Evolutionary conservation across 2,888 invertebrate species (phyloP).

Genomic region (Clostera curtula): DNA sequence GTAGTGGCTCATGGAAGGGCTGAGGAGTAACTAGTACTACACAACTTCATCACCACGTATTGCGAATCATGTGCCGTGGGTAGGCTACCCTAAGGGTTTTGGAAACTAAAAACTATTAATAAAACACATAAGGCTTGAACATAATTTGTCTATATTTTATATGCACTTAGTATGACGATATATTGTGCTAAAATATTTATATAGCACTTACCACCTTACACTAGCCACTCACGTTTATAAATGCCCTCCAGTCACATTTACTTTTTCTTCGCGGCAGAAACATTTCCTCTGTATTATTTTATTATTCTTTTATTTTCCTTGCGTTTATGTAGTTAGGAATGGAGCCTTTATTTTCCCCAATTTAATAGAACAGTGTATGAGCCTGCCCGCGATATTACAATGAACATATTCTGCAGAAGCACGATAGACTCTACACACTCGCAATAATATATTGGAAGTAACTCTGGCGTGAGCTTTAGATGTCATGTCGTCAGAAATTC

Average conservation of each 20-base stretch:
- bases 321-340: constrained; percentile 6
- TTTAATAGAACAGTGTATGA: constrained; percentile 2
- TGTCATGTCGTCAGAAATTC: not conserved
- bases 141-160: too few relatives aligned
- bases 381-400: not conserved
- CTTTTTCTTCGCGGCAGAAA: constrained; percentile 35
- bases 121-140: too few relatives aligned
- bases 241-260: constrained; percentile 51
- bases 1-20: too few relatives aligned
- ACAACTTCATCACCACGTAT: too few relatives aligned
- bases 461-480: not conserved
- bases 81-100: too few relatives aligned
- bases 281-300: constrained; percentile 33
- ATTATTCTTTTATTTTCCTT: constrained; percentile 22
- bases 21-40: too few relatives aligned
- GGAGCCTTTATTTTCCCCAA: constrained; percentile 1
- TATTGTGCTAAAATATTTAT: constrained; percentile 41
- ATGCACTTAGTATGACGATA: too few relatives aligned
- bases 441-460: not conserved
- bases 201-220: constrained; percentile 50
- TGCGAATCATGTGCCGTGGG: too few relatives aligned
- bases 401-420: not conserved
- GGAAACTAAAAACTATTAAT: too few relatives aligned
- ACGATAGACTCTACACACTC: not conserved
- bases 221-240: constrained; percentile 39